Evolutionary conservation across 2,797 vertebrate species (phyloP), one percentile per base, ranked within the genome.

Genomic region (Alauda arvensis): DNA sequence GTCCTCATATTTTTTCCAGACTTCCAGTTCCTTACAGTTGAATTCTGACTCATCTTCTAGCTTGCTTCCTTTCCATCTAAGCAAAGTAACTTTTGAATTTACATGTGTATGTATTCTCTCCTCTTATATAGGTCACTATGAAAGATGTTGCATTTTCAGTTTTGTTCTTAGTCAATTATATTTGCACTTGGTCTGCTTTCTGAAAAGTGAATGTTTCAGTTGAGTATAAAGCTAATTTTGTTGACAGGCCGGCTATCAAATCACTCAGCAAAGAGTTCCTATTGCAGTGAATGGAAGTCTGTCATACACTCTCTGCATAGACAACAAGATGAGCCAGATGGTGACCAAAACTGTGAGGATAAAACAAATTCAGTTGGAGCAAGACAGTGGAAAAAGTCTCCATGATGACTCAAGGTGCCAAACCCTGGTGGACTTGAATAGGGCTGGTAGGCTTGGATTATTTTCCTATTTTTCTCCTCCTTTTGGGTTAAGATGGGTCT

Each of bases 311-410:
- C 37, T 98, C 89, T 95, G 96, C 39, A 83, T 85, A 74, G 98
- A 97, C 69, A 96, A 88, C 61, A 98, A 95, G 88, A 96, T 80
- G 88, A 97, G 83, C 92, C 96, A 98, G 88, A 93, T 98, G 92
- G 82, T 97, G 81, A 97, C 94, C 77, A 99, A 97, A 96, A 97
- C 90, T 0, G 98, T 98, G 70, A 96, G 93, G 76, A 97, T 99
- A 92, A 99, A 98, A 94, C 99, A 99, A 97, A 98, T 99, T 91
- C 99, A 99, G 95, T 94, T 99, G 96, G 99, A 99, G 94, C 99
- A 99, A 95, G 99, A 99, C 97, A 99, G 99, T 28, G 99, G 99
- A 91, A 99, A 99, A 95, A 99, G 99, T 95, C 98, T 99, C 56
- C 99, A 99, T 5, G 98, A 99, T 48, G 98, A 98, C 76, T 70